Percentiles rank a stretch among this genome's conserved stretches.
Evolutionary conservation across 2,888 invertebrate species (phyloP).

Genomic region (Cephus runcator): DNA sequence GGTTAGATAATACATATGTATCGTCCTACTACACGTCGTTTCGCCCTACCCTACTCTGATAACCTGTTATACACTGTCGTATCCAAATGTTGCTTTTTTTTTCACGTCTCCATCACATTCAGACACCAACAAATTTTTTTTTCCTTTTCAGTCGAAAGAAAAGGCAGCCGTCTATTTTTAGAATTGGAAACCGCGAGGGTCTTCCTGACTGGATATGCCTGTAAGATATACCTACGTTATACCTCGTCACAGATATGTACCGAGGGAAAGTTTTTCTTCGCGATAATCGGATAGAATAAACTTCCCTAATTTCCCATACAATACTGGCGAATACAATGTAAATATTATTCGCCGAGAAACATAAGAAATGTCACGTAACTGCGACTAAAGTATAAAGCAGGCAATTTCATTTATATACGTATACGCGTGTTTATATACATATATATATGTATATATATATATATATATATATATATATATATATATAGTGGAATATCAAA

Average conservation of each 20-base stretch:
- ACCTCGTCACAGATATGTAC: background rate
- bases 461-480: background rate
- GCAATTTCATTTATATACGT: background rate
- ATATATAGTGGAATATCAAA: slow-evolving; percentile 5
- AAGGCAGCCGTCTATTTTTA: background rate
- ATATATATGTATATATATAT: background rate
- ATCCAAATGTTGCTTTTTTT: background rate
- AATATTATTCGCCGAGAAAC: background rate
- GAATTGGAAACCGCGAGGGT: background rate
- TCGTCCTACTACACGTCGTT: background rate
- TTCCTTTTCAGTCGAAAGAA: background rate
- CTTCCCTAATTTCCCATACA: background rate
- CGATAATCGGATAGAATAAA: background rate
- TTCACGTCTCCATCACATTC: background rate
- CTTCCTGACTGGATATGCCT: background rate
- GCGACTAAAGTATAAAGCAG: background rate
- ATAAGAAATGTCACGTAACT: background rate
- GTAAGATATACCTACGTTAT: background rate
- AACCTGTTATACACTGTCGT: background rate
- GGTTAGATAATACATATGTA: background rate
- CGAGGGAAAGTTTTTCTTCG: background rate
- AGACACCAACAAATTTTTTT: background rate
- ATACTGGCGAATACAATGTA: background rate
- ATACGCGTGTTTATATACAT: background rate
- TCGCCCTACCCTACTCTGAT: background rate